Evolutionary conservation across 1,140 invertebrate genomes (phyloP).

Genomic region (Ceratosolen solmsi): DNA sequence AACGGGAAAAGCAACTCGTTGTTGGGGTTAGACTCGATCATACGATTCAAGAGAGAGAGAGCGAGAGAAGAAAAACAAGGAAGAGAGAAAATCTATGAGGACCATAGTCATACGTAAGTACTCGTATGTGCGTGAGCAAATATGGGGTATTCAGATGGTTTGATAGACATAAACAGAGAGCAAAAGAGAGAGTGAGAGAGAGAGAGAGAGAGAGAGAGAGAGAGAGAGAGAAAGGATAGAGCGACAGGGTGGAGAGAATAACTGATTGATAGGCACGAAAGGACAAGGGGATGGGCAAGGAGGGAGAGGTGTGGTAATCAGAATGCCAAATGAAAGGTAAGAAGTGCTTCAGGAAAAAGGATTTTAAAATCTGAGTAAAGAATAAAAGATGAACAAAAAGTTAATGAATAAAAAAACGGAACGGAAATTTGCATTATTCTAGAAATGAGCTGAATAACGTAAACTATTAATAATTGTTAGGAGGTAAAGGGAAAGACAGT

Average conservation of each 20-base stretch:
- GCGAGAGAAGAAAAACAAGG: neutral
- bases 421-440: neutral
- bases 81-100: no score
- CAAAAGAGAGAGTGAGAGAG: neutral
- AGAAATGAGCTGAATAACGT: neutral
- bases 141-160: no score
- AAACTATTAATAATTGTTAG: neutral
- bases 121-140: no score
- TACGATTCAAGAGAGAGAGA: neutral
- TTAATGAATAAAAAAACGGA: neutral
- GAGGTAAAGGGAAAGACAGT: neutral
- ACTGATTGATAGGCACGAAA: constrained; percentile 5
- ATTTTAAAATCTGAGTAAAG: neutral
- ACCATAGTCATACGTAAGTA: no score
- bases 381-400: constrained; percentile 9
- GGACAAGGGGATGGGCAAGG: neutral
- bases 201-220: neutral
- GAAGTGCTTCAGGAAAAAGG: constrained; percentile 23
- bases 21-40: neutral
- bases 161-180: neutral
- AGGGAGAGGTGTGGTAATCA: constrained; percentile 19
- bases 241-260: neutral
- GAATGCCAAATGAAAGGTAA: neutral
- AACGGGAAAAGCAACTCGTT: constrained; percentile 28
- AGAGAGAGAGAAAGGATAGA: neutral